Percentiles rank a stretch among this genome's conserved stretches.
These are phyloP conservation scores for Pomatorhinus ruficollis DNA, from an alignment of 2,113 vertebrate genomes.

Conservation along the genomic window DNA sequence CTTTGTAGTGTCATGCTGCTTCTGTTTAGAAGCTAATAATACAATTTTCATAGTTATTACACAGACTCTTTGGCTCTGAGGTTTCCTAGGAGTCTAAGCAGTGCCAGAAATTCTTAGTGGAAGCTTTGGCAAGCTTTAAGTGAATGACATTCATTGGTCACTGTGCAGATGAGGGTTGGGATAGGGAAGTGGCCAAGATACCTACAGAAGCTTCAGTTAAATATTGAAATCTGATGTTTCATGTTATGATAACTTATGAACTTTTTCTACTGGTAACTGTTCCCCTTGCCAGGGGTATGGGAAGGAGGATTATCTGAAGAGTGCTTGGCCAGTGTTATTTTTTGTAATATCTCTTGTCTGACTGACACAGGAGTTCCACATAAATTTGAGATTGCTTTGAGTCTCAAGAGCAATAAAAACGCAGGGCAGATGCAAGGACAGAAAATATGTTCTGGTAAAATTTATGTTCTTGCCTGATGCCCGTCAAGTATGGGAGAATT, in stretches of 20 bases:
- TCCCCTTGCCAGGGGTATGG: neutral
- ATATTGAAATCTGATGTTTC: neutral
- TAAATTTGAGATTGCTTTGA: neutral
- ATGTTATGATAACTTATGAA: neutral
- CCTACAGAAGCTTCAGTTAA: neutral
- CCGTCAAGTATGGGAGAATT: neutral
- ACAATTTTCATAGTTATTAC: conserved; percentile 11
- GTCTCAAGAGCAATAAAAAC: neutral
- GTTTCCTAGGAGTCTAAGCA: conserved; percentile 3
- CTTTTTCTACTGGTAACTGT: neutral
- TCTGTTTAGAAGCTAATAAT: conserved; percentile 53
- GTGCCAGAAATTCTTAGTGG: neutral
- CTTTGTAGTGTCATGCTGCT: conserved; percentile 32
- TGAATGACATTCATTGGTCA: neutral
- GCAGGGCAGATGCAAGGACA: neutral
- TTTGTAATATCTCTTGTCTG: neutral
- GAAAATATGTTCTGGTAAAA: neutral
- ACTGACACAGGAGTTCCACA: neutral
- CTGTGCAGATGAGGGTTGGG: neutral
- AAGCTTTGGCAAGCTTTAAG: conserved; percentile 10
- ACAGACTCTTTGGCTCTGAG: conserved; percentile 16
- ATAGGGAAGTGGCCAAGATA: neutral
- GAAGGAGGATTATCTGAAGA: neutral
- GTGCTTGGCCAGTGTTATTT: neutral
- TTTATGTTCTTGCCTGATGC: neutral